Evolutionary conservation across 2,888 invertebrate genomes (phyloP).

Genomic region (Gastracanthus pulcherrimus): DNA sequence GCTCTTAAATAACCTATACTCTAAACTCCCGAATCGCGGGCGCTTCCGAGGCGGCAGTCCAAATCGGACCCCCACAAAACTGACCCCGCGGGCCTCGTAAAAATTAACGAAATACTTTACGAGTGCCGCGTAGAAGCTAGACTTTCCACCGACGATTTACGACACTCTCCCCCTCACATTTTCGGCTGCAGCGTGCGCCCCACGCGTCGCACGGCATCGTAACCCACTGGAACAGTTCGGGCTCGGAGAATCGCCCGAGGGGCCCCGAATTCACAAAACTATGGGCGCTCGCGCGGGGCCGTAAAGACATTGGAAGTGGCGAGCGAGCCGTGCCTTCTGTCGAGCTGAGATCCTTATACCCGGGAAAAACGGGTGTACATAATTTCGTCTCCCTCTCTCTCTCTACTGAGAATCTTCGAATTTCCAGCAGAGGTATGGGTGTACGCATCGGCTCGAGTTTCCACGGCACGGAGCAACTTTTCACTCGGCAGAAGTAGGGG

Average conservation of each 20-base stretch:
- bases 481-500: not conserved
- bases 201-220: conserved; percentile 30
- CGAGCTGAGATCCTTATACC: conserved; percentile 7
- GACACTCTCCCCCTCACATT: not conserved
- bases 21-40: not conserved
- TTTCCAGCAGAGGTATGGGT: not conserved
- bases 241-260: not conserved
- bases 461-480: conserved; percentile 33
- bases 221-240: not conserved
- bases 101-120: conserved; percentile 55
- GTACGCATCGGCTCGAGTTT: conserved; percentile 5
- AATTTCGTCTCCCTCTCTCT: not conserved
- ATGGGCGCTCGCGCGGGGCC: not conserved
- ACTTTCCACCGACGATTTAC: conserved; percentile 24
- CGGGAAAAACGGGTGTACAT: not conserved
- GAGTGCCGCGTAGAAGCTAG: conserved; percentile 1
- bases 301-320: conserved; percentile 41
- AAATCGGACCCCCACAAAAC: not conserved
- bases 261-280: conserved; percentile 39
- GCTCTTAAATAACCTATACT: not conserved
- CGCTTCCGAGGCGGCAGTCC: not conserved
- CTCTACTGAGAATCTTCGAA: conserved; percentile 27
- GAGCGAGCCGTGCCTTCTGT: conserved; percentile 4
- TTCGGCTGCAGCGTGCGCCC: not conserved
- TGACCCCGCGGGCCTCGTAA: conserved; percentile 15